Evolutionary conservation across 2,797 vertebrate species (phyloP), one percentile per base, ranked within the genome.

Genomic region (Menidia menidia): DNA sequence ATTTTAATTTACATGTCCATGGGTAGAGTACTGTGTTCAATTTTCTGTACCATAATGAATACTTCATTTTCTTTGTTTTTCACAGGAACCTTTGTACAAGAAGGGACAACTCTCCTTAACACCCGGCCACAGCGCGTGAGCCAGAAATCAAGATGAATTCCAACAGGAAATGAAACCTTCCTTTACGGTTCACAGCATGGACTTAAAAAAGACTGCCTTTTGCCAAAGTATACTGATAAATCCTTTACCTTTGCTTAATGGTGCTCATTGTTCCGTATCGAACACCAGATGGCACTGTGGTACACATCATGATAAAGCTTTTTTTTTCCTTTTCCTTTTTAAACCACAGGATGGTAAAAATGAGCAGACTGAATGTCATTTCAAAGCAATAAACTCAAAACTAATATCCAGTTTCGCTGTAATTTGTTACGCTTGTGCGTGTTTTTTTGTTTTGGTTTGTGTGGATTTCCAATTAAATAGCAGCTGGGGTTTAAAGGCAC

Each of bases 71-170:
- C 66, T 43, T 10, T 3, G 6, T 0, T 64, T 19, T 68, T 59
- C 30, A 30, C 68, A 92, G 90, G 79, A 81, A 43, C 89, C 82
- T 57, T 64, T 93, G 68, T 85, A 53, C 70, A 87, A 63, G n/a
- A n/a, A 61, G 1, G 68, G 73, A 14, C 75, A 64, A 32, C 84
- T 89, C 0, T 51, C 33, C 0, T 48, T 90, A 4, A 56, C 56
- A 18, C 25, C 73, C 9, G 47, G 1, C 33, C 76, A 81, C 6
- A 19, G 74, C 45, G 51, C 13, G 53, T 81, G 62, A 81, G 11
- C 9, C 44, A 39, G 51, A 54, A 13, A 4, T 25, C 0, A 60
- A 68, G 56, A 75, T 55, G 0, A 8, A 0, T 25, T 18, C 0
- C 47, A 25, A 25, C 8, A 33, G 7, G 50, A 31, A 39, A 65